A percentile compares a stretch with the other conserved stretches of the same genome.
These are phyloP conservation scores for Dolichotis patagonum DNA, from an alignment of 2,113 vertebrate genomes.

Conservation along the genomic window DNA sequence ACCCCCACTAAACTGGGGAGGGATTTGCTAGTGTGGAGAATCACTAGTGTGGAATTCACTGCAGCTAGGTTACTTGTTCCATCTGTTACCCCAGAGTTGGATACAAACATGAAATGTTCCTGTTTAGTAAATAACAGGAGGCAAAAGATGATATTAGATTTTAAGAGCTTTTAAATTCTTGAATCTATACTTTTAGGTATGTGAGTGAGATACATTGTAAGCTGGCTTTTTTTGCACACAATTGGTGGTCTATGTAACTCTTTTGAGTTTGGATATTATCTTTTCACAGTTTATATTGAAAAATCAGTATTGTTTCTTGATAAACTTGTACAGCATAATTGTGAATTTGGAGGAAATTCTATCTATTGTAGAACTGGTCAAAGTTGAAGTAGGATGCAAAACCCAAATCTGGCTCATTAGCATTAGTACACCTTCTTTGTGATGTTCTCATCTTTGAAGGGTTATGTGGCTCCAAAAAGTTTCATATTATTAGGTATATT, in stretches of 20 bases:
- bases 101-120: not conserved
- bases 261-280: not conserved
- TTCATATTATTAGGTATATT: not conserved
- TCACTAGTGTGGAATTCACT: not conserved
- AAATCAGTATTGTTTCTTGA: constrained; percentile 5
- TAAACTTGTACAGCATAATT: constrained; percentile 18
- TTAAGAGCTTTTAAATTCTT: not conserved
- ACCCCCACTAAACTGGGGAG: not conserved
- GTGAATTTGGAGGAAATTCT: not conserved
- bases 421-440: not conserved
- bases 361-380: not conserved
- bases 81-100: not conserved
- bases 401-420: not conserved
- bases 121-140: not conserved
- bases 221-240: not conserved
- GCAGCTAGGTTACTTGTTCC: not conserved
- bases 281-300: not conserved
- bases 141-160: not conserved
- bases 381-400: not conserved
- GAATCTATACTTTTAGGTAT: not conserved
- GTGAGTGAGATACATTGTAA: not conserved
- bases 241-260: not conserved
- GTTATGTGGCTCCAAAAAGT: not conserved
- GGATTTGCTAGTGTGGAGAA: not conserved
- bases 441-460: not conserved